Base-by-base conservation (phyloP, 2,888 invertebrate species). In the Callyntrura sp. region DNA sequence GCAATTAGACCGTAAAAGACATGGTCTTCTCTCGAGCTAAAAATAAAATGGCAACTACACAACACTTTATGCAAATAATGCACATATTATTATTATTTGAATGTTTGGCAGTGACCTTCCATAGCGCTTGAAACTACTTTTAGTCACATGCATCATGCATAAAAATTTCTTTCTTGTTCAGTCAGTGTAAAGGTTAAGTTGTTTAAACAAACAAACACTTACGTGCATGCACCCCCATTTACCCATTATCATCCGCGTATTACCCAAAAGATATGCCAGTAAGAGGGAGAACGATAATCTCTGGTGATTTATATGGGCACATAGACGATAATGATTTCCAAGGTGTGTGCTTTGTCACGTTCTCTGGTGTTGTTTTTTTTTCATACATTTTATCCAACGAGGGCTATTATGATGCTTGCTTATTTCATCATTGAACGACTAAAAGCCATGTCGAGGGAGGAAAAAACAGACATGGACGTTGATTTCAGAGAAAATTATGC, bases 311-410 rank as follows among this genome's bases (percentile, higher is more conserved):
- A 62, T 83, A 81, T 83, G 68, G 65, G 62, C 60, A 60, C 45
- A 17, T 14, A 14, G 23, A 14, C 84, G 76, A 85, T 86, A 62
- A 86, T 65, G 11, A 86, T 86, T 65, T 86, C 62, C 79, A 86
- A 86, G 86, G 86, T 68, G 86, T 79, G 78, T 68, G 86, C 86
- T 35, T 9, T 55, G 68, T 86, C 79, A 86, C 86, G 86, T 76
- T 86, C 85, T 76, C 20, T 8, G n/a, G n/a, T 57, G 25, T 45
- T 20, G n/a, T n/a, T 55, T 48, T 79, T 65, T 65, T 28, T 14
- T 35, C 6, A 6, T 51, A 51, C 6, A 23, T 60, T 11, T 35
- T 35, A 4, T 4, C 35, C 51, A 12, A 17, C 12, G 1, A 68
- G 60, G n/a, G 20, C 17, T 20, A 60, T 12, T n/a, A 51, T 51